These are phyloP conservation scores for Toxonevra muliebris DNA, from an alignment of 2,888 invertebrate genomes.

Conservation along the genomic window DNA sequence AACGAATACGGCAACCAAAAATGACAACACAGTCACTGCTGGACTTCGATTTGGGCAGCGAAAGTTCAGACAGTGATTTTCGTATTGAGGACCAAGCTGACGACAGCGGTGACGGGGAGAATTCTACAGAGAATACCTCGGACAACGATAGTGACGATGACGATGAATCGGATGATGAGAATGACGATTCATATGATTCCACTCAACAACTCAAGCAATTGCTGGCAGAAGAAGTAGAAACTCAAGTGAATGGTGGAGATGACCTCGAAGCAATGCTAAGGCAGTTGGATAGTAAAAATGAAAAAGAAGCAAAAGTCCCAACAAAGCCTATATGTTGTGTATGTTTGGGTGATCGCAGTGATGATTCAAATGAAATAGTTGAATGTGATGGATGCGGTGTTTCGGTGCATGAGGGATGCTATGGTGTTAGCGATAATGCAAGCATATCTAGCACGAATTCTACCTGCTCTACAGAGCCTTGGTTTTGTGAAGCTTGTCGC, in stretches of 20 bases:
- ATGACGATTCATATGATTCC: conserved; percentile 43
- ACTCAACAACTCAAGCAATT: conserved; percentile 51
- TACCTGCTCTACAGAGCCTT: conserved; percentile 95
- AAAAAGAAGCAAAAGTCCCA: conserved; percentile 63
- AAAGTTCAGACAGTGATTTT: conserved; percentile 95
- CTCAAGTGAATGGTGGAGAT: conserved; percentile 38
- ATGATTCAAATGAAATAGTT: conserved; percentile 94
- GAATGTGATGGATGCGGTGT: conserved; percentile 97
- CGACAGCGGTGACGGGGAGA: conserved; percentile 33
- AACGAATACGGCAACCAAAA: conserved; percentile 71
- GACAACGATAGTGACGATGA: conserved; percentile 36
- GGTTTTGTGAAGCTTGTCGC: conserved; percentile 99
- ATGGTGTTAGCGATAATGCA: conserved; percentile 91
- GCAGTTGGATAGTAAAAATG: conserved; percentile 40
- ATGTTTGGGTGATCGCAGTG: conserved; percentile 91
- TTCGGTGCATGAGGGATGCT: conserved; percentile 96
- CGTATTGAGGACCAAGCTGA: conserved; percentile 73
- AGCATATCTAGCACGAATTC: conserved; percentile 94
- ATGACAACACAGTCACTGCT: conserved; percentile 76
- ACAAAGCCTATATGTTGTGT: conserved; percentile 89
- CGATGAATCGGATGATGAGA: conserved; percentile 42
- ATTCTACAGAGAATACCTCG: conserved; percentile 35
- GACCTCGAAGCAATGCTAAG: conserved; percentile 37
- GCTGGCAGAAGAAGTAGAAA: conserved; percentile 45
- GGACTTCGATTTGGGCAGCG: conserved; percentile 87